Evolutionary conservation across 1,140 invertebrate genomes (phyloP).

Genomic region (Myzus persicae): DNA sequence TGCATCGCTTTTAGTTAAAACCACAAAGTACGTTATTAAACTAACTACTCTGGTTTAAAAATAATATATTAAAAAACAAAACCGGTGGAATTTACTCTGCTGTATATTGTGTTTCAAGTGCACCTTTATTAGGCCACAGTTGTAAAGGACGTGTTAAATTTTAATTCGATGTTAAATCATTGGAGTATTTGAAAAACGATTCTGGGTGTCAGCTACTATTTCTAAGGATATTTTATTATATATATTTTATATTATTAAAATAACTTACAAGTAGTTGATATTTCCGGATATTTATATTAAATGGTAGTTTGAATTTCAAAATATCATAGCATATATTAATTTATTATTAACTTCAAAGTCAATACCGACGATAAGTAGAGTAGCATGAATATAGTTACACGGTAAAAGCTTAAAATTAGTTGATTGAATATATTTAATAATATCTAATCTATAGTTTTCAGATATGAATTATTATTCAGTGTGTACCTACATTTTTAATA

Average conservation of each 20-base stretch:
- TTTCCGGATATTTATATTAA: too few species aligned
- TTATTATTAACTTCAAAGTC: not conserved
- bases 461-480: too few species aligned
- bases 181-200: not conserved
- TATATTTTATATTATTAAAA: not conserved
- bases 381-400: not conserved
- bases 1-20: not conserved
- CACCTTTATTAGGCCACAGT: not conserved
- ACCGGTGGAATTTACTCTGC: not conserved
- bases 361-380: not conserved
- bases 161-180: not conserved
- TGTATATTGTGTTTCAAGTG: not conserved
- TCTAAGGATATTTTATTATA: not conserved
- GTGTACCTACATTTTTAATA: too few species aligned
- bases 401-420: too few species aligned
- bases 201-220: not conserved
- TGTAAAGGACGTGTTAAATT: not conserved
- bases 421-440: too few species aligned
- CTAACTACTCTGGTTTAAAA: not conserved
- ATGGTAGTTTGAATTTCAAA: not conserved
- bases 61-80: not conserved
- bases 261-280: not conserved
- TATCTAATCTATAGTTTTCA: too few species aligned
- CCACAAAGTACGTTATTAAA: not conserved
- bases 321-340: not conserved